Base-by-base conservation (phyloP, 2,888 invertebrate genomes). In the Drosophila subsilvestris region DNA sequence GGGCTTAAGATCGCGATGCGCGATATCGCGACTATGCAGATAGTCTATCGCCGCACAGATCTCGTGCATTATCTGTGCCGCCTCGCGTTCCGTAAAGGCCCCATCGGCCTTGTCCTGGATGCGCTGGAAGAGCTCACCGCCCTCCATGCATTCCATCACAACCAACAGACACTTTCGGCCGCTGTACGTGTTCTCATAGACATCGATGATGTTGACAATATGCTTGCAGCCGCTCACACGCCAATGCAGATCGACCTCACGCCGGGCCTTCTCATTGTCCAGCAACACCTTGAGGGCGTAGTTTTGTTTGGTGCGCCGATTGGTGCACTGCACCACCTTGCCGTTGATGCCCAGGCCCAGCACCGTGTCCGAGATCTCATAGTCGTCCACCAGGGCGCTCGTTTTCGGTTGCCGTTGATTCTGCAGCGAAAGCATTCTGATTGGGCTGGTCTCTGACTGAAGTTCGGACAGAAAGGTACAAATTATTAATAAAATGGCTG, bases 81-180 rank as follows among this genome's bases (percentile, higher is more conserved):
- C 98, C 93, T 98, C 98, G 93, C 99, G 93, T 92, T 99, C 99
- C 9, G 98, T 99, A 92, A 99, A 99, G 27, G 99, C 98, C 5
- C 97, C 97, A 84, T 98, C 98, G 79, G 97, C 95, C 72, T 90
- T 91, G 83, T 98, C 98, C 93, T 99, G 99, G 90, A 99, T 99
- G 90, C 98, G 94, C 91, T 97, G 97, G 93, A 99, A 99, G 67
- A 99, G 93, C 92, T 99, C 99, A 0, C 99, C 99, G 5, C 99
- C 99, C 91, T 97, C 98, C 99, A 99, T 99, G 89, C 96, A 98
- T 94, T 99, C 99, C 99, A 99, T 99, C n/a, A 99, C 96, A 43
- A 99, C 98, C 8, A 99, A 94, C 2, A 99, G 94, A 92, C 99
- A 99, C 86, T 96, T 96, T 80, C 96, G 96, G 10, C 96, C 97